These are phyloP conservation scores for Dendrocopos noguchii DNA, from an alignment of 2,113 vertebrate species.

Conservation along the genomic window DNA sequence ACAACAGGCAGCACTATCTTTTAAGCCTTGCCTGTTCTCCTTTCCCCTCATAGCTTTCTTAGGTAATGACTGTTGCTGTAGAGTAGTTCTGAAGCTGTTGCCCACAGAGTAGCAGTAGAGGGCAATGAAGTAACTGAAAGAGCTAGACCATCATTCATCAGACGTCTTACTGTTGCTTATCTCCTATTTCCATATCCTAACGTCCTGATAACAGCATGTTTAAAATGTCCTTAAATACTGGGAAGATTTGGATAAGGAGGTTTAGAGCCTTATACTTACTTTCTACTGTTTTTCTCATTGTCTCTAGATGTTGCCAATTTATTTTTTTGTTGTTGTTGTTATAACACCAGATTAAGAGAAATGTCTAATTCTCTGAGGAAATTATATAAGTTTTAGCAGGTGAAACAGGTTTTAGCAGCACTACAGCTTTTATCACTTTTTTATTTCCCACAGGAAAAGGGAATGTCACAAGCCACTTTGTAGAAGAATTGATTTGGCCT, in stretches of 20 bases:
- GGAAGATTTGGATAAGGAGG: neutral
- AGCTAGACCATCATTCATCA: neutral
- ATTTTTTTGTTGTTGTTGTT: neutral
- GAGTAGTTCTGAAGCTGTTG: neutral
- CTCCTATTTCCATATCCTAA: neutral
- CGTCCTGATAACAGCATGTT: neutral
- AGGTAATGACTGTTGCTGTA: neutral
- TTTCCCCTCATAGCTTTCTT: neutral
- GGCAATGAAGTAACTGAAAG: neutral
- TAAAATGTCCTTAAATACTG: neutral
- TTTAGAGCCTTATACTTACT: neutral
- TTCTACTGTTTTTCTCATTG: neutral
- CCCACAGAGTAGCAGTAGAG: neutral
- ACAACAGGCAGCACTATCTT: neutral
- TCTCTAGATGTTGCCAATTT: neutral
- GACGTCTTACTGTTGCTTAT: neutral
- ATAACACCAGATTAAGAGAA: neutral
- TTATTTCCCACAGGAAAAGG: conserved; percentile 15
- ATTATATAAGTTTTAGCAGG: neutral
- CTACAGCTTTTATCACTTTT: neutral
- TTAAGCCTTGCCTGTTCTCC: neutral
- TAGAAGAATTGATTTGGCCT: neutral
- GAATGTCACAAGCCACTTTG: neutral
- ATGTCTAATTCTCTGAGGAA: neutral
- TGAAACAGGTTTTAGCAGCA: neutral